Base-by-base conservation (phyloP, 2,797 vertebrate genomes). In the Epinephelus malabaricus region DNA sequence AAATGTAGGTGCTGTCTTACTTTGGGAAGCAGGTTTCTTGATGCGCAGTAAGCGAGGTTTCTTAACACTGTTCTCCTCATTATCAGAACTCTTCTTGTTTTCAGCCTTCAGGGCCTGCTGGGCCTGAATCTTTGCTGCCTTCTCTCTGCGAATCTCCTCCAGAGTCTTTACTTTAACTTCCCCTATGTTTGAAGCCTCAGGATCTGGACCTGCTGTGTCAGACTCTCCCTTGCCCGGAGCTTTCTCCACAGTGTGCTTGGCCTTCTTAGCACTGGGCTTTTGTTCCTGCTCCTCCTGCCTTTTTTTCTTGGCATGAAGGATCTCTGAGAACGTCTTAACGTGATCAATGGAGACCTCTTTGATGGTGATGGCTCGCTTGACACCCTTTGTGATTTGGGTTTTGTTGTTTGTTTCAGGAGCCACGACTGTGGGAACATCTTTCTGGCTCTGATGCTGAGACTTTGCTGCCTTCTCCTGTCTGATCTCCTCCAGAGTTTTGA, bases 401-500 rank as follows among this genome's bases (percentile, higher is more conserved):
- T 53, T 54, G 46, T 43, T 63, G 12, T 13, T 34, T 34, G 34
- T 8, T 61, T 85, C 38, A 80, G 93, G 51, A 81, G 76, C 13
- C 0, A 6, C n/a, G 2, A 12, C 69, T 53, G 25, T 88, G 86
- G 73, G 40, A 0, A 17, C 1, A 2, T 63, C 87, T 38, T 84
- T 89, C 65, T 84, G 86, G 54, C 61, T 88, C 86, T 79, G 88
- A 56, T 93, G 73, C 10, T 75, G 88, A 58, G 94, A 84, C 21
- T 88, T 96, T 14, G 90, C 91, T 5, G 96, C 96, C 84, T 96
- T 98, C 87, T 98, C 98, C 62, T 96, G 94, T 9, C 93, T 96
- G 82, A 99, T 99, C 91, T 99, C 97, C 87, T 98, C 96, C 59
- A 98, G 92, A 2, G 97, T 98, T 94, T 99, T 99, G 82, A 98